Base-by-base conservation (phyloP, 1,140 invertebrate genomes). In the Bombus confusus region DNA sequence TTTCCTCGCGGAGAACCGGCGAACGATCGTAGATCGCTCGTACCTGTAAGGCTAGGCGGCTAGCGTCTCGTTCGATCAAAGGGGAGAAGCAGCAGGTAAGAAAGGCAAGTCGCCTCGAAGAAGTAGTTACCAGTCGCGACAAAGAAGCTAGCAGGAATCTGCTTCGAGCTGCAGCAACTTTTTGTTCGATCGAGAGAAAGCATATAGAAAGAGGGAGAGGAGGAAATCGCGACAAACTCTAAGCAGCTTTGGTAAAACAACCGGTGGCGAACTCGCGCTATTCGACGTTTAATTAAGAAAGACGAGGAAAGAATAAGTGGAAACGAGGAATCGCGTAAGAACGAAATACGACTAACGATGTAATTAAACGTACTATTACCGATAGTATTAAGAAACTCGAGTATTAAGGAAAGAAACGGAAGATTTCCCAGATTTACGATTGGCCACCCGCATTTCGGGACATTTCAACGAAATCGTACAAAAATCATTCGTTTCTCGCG, bases 181-280 rank as follows among this genome's bases (percentile, higher is more conserved):
- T 80, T 80, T 80, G 2, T 57, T 52, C 1, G 78, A 80, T 72
- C 68, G 31, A 18, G 43, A 25, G 78, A 69, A 39, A 37, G 13
- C 66, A 8, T 41, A 39, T 8, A 37, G 59, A 37, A n/a, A 39
- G 34, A 39, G 37, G 8, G 2, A 76, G 31, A 28, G 34, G n/a
- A 34, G 47, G 18, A 37, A 15, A 57, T n/a, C 13, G 64, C 2
- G 43, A 41, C 43, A 39, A 68, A n/a, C 34, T 34, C 13, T 69
- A 52, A 43, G 25, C 12, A 68, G 31, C 37, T 69, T 69, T 34
- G 18, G 4, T 12, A 18, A 52, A n/a, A 39, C 12, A 31, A 15
- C 3, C 13, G 18, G 52, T 1, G 25, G 25, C 15, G 12, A 18
- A 52, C 37, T 37, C 25, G 6, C 77, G 12, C 25, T 13, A 8